These are phyloP conservation scores for Stichodactyla mertensii DNA, from an alignment of 64 coral and sea anemone species.

Conservation along the genomic window DNA sequence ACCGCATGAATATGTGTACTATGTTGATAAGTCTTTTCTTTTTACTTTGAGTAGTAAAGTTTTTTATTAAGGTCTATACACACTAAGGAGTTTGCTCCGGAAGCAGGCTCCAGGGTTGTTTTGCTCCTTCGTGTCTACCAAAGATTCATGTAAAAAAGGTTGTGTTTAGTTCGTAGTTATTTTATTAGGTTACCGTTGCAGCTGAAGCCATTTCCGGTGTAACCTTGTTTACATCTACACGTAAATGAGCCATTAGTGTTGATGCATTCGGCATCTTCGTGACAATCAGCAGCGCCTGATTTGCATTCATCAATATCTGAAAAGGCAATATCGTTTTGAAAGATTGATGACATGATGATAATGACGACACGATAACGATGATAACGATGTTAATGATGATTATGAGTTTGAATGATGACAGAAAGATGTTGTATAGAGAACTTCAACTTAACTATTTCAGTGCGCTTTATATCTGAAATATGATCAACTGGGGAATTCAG, in stretches of 20 bases:
- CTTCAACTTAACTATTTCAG: no score
- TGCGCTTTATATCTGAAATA: no score
- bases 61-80: no score
- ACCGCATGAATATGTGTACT: no score
- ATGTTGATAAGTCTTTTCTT: no score
- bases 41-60: no score
- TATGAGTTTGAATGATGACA: background rate
- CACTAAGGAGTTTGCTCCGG: no score
- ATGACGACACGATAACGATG: background rate
- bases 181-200: slow-evolving; percentile 29
- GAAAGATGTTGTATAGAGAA: no score
- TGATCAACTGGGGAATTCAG: background rate
- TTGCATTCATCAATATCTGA: slow-evolving; percentile 47
- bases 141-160: no score
- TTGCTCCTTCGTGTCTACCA: no score
- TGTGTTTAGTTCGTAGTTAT: background rate
- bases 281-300: slow-evolving; percentile 8
- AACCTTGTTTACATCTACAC: slow-evolving; percentile 29
- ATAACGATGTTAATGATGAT: background rate
- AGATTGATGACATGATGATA: background rate
- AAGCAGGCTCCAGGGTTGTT: no score
- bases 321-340: background rate
- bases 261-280: slow-evolving; percentile 15
- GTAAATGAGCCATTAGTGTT: slow-evolving; percentile 37
- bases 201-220: slow-evolving; percentile 22